Evolutionary conservation across 1,140 invertebrate species (phyloP).

Genomic region (Dendroctonus valens): DNA sequence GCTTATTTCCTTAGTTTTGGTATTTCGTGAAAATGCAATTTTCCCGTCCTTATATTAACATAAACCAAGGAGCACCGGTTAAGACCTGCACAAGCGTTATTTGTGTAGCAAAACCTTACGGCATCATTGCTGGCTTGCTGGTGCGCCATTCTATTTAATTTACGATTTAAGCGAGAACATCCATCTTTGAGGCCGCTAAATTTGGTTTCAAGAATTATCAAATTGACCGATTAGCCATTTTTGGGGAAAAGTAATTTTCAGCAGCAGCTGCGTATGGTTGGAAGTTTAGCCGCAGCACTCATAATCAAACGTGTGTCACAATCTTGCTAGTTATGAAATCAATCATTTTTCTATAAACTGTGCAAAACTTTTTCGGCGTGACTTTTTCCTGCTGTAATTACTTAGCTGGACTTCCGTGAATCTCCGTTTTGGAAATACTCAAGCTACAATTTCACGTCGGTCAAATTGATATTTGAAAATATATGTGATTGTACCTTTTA

Average conservation of each 20-base stretch:
- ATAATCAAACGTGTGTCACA: no score
- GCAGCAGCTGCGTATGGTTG: background rate
- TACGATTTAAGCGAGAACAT: slow-evolving; percentile 14
- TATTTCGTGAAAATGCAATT: slow-evolving; percentile 25
- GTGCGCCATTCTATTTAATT: slow-evolving; percentile 20
- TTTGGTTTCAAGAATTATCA: slow-evolving; percentile 11
- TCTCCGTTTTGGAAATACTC: no score
- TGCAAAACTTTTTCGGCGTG: no score
- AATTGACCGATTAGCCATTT: background rate
- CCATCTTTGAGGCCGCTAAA: slow-evolving; percentile 11
- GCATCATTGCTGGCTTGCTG: slow-evolving; percentile 26
- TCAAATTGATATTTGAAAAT: no score
- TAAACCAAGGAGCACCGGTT: slow-evolving; percentile 22
- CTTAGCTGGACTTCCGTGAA: no score
- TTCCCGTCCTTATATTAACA: slow-evolving; percentile 27
- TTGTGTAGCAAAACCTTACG: slow-evolving; percentile 25
- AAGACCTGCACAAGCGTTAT: slow-evolving; percentile 23
- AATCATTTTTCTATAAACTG: no score
- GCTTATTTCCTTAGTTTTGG: slow-evolving; percentile 15
- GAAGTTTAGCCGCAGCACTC: no score
- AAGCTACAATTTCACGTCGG: no score
- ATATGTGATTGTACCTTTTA: no score
- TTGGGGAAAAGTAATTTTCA: background rate
- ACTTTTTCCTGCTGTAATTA: no score
- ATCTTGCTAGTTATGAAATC: no score